Conservation (phyloP, 2,797 vertebrate species). For the Botia almorhae region DNA sequence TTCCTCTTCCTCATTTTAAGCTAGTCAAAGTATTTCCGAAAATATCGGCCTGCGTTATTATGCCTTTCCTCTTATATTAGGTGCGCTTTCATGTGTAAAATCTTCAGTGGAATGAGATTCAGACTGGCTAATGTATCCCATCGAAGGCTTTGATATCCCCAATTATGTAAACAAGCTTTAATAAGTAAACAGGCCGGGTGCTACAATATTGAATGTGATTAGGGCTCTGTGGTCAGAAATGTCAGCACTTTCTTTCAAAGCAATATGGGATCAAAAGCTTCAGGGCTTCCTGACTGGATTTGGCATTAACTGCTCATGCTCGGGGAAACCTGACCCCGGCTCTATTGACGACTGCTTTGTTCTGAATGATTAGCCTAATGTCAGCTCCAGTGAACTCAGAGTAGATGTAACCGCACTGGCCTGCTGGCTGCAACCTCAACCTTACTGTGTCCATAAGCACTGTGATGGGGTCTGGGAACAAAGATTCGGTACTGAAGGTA, state of each 20-base stretch:
- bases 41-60: slow-evolving; percentile 40
- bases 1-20: slow-evolving; percentile 3
- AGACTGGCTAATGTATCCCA: slow-evolving; percentile 56
- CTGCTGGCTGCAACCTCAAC: neutral
- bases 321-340: slow-evolving; percentile 37
- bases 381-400: slow-evolving; percentile 27
- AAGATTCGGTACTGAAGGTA: neutral
- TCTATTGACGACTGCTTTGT: slow-evolving; percentile 46
- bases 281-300: slow-evolving; percentile 45
- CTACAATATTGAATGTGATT: slow-evolving; percentile 60
- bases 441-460: neutral
- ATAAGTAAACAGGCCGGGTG: slow-evolving; percentile 64
- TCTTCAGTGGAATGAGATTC: slow-evolving; percentile 59
- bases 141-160: slow-evolving; percentile 65
- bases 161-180: slow-evolving; percentile 69
- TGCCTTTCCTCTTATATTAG: slow-evolving; percentile 49
- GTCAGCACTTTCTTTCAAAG: slow-evolving; percentile 64
- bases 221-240: slow-evolving; percentile 59
- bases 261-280: slow-evolving; percentile 59
- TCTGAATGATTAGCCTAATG: slow-evolving; percentile 37
- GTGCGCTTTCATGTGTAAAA: slow-evolving; percentile 67
- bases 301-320: slow-evolving; percentile 42
- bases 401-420: slow-evolving; percentile 9
- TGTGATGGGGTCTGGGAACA: neutral
- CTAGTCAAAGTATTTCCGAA: slow-evolving; percentile 14